Percentiles rank a stretch among this genome's conserved stretches.
These are phyloP conservation scores for Brachypteracias leptosomus DNA, from an alignment of 2,113 vertebrate species.

Conservation along the genomic window DNA sequence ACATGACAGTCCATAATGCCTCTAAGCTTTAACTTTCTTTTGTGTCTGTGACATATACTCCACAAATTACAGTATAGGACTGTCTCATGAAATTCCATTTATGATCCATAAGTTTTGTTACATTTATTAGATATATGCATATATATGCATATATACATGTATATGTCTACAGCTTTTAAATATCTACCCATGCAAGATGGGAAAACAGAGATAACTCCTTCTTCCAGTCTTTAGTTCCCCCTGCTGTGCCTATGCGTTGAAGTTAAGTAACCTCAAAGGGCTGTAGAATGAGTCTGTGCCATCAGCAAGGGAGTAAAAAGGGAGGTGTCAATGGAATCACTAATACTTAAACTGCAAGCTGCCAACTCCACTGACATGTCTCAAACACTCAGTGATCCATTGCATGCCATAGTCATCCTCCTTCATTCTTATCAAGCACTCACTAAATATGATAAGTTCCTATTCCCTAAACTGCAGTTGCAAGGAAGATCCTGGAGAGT, in stretches of 20 bases:
- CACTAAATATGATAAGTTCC: neutral
- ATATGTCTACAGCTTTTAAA: neutral
- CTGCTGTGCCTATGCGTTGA: constrained; percentile 33
- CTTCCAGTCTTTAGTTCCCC: neutral
- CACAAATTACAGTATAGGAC: constrained; percentile 37
- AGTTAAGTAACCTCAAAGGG: constrained; percentile 43
- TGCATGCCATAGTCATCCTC: neutral
- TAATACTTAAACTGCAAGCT: constrained; percentile 16
- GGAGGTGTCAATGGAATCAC: neutral
- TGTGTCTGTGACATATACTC: constrained; percentile 37
- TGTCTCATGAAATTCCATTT: constrained; percentile 24
- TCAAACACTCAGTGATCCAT: neutral
- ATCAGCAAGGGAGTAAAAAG: neutral
- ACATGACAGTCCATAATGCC: constrained; percentile 50
- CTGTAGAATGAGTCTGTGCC: neutral
- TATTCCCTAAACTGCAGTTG: neutral
- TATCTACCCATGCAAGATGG: neutral
- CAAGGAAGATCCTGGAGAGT: neutral
- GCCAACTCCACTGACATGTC: neutral
- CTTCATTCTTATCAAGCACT: neutral
- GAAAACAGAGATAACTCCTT: neutral
- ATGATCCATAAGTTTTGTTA: neutral
- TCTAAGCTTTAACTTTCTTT: constrained; percentile 61
- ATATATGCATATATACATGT: neutral
- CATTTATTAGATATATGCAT: neutral